A percentile compares a stretch with the other conserved stretches of the same genome.
These are phyloP conservation scores for Tylochromis polylepis DNA, from an alignment of 2,113 vertebrate genomes.

Conservation along the genomic window DNA sequence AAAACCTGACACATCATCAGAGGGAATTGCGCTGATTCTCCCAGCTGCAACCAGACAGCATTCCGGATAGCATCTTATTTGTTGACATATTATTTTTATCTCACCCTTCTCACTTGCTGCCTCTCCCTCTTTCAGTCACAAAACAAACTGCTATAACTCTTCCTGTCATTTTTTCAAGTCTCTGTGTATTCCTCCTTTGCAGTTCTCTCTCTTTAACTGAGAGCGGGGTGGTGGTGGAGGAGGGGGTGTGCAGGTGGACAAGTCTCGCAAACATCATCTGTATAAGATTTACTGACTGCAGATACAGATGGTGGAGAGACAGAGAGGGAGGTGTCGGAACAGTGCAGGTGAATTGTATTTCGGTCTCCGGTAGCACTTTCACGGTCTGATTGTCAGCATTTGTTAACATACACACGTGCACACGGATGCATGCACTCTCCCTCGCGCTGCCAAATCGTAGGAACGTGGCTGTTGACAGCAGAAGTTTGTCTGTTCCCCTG, in stretches of 20 bases:
- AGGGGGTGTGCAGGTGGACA: conserved; percentile 39
- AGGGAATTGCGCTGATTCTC: not conserved
- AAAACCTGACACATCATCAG: conserved; percentile 40
- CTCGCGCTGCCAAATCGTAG: conserved; percentile 25
- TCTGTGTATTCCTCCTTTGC: not conserved
- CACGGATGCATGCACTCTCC: not conserved
- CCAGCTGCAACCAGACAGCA: conserved; percentile 1
- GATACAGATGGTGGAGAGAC: conserved; percentile 48
- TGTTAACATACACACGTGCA: conserved; percentile 40
- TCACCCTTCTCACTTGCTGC: not conserved
- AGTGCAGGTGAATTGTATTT: conserved; percentile 38
- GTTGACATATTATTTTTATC: conserved; percentile 44
- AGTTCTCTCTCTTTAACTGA: not conserved
- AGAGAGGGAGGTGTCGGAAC: conserved; percentile 1
- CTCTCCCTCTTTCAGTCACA: not conserved
- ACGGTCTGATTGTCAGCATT: conserved; percentile 43
- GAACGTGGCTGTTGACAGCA: conserved; percentile 48
- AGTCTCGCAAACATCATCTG: conserved; percentile 48
- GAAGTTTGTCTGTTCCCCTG: conserved; percentile 49
- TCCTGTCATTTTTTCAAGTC: not conserved
- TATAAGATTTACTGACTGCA: conserved; percentile 60
- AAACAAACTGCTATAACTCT: not conserved
- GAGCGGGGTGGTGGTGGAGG: not conserved
- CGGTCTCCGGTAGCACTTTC: conserved; percentile 27
- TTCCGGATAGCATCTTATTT: not conserved